Conservation (phyloP, 2,113 vertebrate genomes). For the Colaptes auratus region DNA sequence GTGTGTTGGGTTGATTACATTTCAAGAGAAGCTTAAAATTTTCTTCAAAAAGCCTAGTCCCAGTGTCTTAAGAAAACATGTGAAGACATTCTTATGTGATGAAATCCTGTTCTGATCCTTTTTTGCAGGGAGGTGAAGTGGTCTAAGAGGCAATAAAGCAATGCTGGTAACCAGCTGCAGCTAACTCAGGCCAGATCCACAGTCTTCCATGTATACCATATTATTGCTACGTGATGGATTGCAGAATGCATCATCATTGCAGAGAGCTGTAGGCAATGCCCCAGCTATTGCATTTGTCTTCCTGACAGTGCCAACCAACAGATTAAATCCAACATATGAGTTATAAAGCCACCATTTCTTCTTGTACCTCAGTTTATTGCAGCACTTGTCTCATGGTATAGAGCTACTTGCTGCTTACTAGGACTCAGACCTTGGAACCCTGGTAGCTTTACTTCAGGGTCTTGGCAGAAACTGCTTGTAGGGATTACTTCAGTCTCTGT, state of each 20-base stretch:
- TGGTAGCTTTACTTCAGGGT: background rate
- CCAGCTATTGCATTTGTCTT: background rate
- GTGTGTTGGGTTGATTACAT: background rate
- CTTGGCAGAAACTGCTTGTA: background rate
- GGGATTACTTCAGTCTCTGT: background rate
- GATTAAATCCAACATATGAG: background rate
- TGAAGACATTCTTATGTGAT: background rate
- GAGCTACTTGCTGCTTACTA: background rate
- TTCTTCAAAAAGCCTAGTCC: background rate
- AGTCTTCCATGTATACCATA: accelerated
- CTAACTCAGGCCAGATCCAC: background rate
- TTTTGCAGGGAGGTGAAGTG: background rate
- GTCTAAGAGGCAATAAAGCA: background rate
- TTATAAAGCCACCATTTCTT: background rate
- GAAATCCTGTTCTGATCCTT: background rate
- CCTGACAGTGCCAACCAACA: background rate
- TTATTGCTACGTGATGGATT: background rate
- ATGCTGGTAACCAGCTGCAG: background rate
- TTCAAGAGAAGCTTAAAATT: background rate
- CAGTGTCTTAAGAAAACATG: background rate
- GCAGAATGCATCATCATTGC: background rate
- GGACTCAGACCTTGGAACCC: background rate
- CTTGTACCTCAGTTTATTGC: background rate
- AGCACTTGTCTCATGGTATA: accelerated
- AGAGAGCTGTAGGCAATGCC: accelerated